A percentile compares a stretch with the other conserved stretches of the same genome.
Evolutionary conservation across 2,797 vertebrate genomes (phyloP).

Genomic region (Allobates femoralis): DNA sequence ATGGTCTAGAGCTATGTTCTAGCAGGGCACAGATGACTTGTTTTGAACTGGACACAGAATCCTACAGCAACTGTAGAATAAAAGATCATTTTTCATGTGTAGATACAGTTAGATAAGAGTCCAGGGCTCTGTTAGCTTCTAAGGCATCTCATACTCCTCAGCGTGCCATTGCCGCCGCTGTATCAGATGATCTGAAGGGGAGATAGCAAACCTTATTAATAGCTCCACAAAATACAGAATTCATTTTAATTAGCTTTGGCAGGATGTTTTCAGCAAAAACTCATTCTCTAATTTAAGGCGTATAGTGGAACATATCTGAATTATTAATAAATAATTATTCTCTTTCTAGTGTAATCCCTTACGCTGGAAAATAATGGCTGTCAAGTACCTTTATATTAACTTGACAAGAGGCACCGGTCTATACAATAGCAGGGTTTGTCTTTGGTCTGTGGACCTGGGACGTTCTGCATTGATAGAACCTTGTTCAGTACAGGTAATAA

Average conservation of each 20-base stretch:
- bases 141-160: slow-evolving; percentile 36
- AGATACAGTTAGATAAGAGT: slow-evolving; percentile 61
- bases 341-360: slow-evolving; percentile 61
- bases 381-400: slow-evolving; percentile 74
- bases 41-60: slow-evolving; percentile 58
- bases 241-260: slow-evolving; percentile 59
- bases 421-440: slow-evolving; percentile 86
- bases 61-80: slow-evolving; percentile 60
- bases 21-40: slow-evolving; percentile 58
- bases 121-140: slow-evolving; percentile 25
- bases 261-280: slow-evolving; percentile 63
- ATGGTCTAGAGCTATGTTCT: slow-evolving; percentile 65
- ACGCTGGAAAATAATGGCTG: slow-evolving; percentile 67
- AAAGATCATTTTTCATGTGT: slow-evolving; percentile 63
- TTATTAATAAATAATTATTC: slow-evolving; percentile 63
- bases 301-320: slow-evolving; percentile 56
- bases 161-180: slow-evolving; percentile 23
- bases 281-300: slow-evolving; percentile 57
- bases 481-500: slow-evolving; percentile 86
- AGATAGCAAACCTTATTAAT: slow-evolving; percentile 56
- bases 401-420: slow-evolving; percentile 69
- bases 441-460: slow-evolving; percentile 78
- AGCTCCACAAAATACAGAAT: slow-evolving; percentile 45
- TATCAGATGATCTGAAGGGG: slow-evolving; percentile 57
- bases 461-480: slow-evolving; percentile 77